Base-by-base conservation (phyloP, 1,140 invertebrate genomes). In the Solenopsis fugax region DNA sequence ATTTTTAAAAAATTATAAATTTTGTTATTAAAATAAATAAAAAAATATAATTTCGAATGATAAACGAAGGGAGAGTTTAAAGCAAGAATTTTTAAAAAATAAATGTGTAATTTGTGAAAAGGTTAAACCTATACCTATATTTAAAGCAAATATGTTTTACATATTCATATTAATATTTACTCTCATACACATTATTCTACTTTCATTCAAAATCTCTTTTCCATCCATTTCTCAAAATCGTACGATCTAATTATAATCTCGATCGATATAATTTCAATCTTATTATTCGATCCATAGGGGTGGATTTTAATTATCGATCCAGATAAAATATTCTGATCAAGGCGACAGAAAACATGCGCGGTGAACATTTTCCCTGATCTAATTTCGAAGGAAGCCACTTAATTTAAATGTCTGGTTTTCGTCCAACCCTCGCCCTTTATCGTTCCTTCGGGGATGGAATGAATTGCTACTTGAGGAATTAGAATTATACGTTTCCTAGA, bases 381-480 rank as follows among this genome's bases (percentile, higher is more conserved):
- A 95, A 95, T 94, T 94, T 94, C 91, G 91, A 93, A 93, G 92
- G 90, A 92, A 94, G 88, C 91, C 92, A 95, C 93, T 95, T 94
- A 94, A 94, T 95, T 95, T 93, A 93, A 95, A 93, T 94, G 93
- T 92, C 92, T 91, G 77, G 16, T 76, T 89, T 90, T 86, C 86
- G 76, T 69, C 85, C 87, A 54, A 75, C 86, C 89, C 88, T 81
- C 58, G 48, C 62, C 73, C 86, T 93, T 92, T 93, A 92, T 92
- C 90, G 88, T 93, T 90, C 93, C 92, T 90, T 90, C 76, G 92
- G 90, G 91, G 91, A 94, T 86, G 89, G 82, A 94, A 94, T 95
- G 94, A 95, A 94, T 95, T 94, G 93, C 93, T 94, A 93, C 93
- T 93, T 94, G 93, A 94, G 91, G 90, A 94, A 94, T 87, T 89